phyloP scores from a whole-genome alignment of 2,888 invertebrate species.

The Phyto melanocephala region DNA sequence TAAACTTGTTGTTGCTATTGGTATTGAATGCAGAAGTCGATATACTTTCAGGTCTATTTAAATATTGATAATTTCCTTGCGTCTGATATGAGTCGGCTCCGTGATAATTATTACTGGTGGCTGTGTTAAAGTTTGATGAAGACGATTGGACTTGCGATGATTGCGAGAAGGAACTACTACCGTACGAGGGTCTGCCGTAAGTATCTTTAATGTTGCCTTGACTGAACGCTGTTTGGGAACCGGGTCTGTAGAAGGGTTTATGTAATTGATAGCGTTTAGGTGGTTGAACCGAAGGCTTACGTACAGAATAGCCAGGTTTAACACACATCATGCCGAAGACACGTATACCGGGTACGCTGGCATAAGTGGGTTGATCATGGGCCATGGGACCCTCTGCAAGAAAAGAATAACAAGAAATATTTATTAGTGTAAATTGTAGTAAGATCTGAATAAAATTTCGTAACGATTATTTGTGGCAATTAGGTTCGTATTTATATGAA shows the following conservation, averaged over 20 bases:
- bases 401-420: background rate
- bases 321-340: conserved; percentile 98
- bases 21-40: conserved; percentile 65
- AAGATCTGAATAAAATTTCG: too few relatives aligned
- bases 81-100: conserved; percentile 68
- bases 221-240: conserved; percentile 65
- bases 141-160: conserved; percentile 65
- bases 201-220: conserved; percentile 66
- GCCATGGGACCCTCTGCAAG: conserved; percentile 93
- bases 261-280: conserved; percentile 78
- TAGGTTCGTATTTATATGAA: too few relatives aligned
- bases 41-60: conserved; percentile 77
- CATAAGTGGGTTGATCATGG: conserved; percentile 95
- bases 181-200: conserved; percentile 68
- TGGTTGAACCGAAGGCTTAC: conserved; percentile 77
- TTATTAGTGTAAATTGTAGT: background rate
- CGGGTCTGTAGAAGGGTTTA: conserved; percentile 77
- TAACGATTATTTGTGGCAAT: too few relatives aligned
- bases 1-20: conserved; percentile 69
- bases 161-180: conserved; percentile 45
- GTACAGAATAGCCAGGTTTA: conserved; percentile 79
- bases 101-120: conserved; percentile 70
- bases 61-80: conserved; percentile 76
- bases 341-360: conserved; percentile 94
- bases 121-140: conserved; percentile 65